These are phyloP conservation scores for Kuschelorhynchus macadamiae DNA, from an alignment of 2,888 invertebrate genomes.

Conservation along the genomic window DNA sequence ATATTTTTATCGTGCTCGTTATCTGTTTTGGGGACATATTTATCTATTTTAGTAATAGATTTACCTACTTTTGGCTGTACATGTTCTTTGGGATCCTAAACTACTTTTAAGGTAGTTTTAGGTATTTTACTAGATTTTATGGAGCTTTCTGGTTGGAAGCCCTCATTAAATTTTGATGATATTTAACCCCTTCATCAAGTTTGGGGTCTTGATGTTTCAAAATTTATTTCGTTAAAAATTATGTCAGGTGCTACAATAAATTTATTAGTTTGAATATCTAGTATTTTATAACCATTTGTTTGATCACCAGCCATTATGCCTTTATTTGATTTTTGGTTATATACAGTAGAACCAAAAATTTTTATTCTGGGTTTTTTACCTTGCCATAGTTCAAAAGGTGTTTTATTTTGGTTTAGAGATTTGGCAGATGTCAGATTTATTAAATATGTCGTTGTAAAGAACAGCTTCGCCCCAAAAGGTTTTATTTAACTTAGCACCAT, in stretches of 20 bases:
- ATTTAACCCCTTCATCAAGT: not conserved
- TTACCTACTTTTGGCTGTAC: conserved; percentile 1
- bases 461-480: conserved; percentile 64
- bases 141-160: not conserved
- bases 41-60: conserved; percentile 3
- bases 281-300: conserved; percentile 62
- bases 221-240: conserved; percentile 58
- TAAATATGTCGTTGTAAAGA: conserved; percentile 62
- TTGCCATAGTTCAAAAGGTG: conserved; percentile 65
- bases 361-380: conserved; percentile 60
- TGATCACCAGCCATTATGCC: conserved; percentile 21
- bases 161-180: not conserved
- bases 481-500: conserved; percentile 58
- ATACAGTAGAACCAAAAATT: conserved; percentile 58
- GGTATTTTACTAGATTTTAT: conserved; percentile 4
- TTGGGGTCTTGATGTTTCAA: conserved; percentile 10
- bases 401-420: conserved; percentile 59
- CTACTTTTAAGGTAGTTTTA: conserved; percentile 6
- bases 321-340: conserved; percentile 28
- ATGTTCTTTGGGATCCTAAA: not conserved
- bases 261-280: conserved; percentile 57
- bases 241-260: conserved; percentile 60
- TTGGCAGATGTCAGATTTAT: conserved; percentile 63
- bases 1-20: not conserved
- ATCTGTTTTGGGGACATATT: not conserved